Base-by-base conservation (phyloP, 2,888 invertebrate genomes). In the Argyresthia goedartella region DNA sequence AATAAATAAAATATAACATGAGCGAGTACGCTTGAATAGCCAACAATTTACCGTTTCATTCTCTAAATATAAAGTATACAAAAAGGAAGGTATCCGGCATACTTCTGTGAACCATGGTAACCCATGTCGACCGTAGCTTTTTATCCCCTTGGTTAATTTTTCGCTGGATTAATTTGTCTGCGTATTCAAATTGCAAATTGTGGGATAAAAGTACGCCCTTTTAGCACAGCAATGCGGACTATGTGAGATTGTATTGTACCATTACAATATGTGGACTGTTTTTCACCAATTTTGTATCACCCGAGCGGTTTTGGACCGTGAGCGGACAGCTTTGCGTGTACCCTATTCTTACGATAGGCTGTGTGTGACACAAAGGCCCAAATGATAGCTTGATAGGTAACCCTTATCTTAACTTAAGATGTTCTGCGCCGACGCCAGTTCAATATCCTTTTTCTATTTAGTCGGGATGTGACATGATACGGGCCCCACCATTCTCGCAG, bases 101-200 rank as follows among this genome's bases (percentile, higher is more conserved):
- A 81, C 76, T 60, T 69, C 66, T 57, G 58, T 66, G 62, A 65
- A 59, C 71, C 65, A 14, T 34, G 14, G 34, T 50, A 9, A 33
- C 25, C 69, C 69, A 71, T 72, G 46, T 42, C 16, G 72, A 68
- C 65, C 65, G 66, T 60, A 65, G 67, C 69, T 73, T 73, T 75
- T 71, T 76, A 69, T 76, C 73, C 71, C 75, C 77, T 81, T 70
- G 71, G 67, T 72, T 71, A 73, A 71, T 77, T 82, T 81, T 81
- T 78, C 71, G 68, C 66, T 59, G 77, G 77, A 80, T 81, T 81
- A 78, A 81, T 82, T 81, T 82, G 81, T 81, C 80, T 80, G 77
- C 76, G 81, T 76, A 82, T 84, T 79, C 80, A 81, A 81, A 85
- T 80, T 78, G 76, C 80, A 78, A 78, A 81, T 81, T 77, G 73